Evolutionary conservation across 2,797 vertebrate species (phyloP).

Genomic region (Poeciliopsis paucimaculata): DNA sequence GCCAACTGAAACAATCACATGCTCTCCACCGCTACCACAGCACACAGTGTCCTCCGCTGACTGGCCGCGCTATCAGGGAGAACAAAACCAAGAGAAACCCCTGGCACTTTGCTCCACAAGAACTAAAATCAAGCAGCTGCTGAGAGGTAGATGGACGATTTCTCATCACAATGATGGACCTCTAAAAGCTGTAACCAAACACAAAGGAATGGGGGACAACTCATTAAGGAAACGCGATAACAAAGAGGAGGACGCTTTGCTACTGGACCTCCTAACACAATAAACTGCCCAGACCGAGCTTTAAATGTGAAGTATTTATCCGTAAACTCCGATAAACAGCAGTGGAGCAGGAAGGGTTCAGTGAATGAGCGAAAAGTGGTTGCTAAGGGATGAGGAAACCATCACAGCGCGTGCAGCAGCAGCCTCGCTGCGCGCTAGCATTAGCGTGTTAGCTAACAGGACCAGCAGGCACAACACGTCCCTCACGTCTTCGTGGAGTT

Average conservation of each 20-base stretch:
- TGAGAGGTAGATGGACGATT: neutral
- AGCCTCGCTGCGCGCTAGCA: constrained; percentile 48
- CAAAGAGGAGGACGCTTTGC: constrained; percentile 49
- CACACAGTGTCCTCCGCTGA: constrained; percentile 53
- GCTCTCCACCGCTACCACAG: constrained; percentile 28
- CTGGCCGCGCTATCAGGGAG: constrained; percentile 7
- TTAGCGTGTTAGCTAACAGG: constrained; percentile 61
- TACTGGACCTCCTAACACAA: constrained; percentile 30
- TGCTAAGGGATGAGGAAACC: constrained; percentile 13
- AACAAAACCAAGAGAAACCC: constrained; percentile 8
- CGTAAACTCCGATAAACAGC: rapidly evolving
- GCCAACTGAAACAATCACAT: constrained; percentile 41
- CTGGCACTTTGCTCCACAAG: constrained; percentile 41
- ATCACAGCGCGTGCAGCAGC: constrained; percentile 45
- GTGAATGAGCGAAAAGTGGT: constrained; percentile 1
- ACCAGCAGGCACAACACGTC: constrained; percentile 44
- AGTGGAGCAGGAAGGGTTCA: neutral
- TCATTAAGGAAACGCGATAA: constrained; percentile 9
- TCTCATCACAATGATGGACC: constrained; percentile 7
- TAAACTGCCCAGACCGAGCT: neutral
- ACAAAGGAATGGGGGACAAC: neutral
- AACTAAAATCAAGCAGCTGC: constrained; percentile 1
- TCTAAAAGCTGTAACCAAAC: neutral
- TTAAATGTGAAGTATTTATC: neutral
- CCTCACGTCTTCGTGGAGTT: constrained; percentile 20